Conservation (phyloP, 1,140 invertebrate genomes). For the Drosophila paulistorum region DNA sequence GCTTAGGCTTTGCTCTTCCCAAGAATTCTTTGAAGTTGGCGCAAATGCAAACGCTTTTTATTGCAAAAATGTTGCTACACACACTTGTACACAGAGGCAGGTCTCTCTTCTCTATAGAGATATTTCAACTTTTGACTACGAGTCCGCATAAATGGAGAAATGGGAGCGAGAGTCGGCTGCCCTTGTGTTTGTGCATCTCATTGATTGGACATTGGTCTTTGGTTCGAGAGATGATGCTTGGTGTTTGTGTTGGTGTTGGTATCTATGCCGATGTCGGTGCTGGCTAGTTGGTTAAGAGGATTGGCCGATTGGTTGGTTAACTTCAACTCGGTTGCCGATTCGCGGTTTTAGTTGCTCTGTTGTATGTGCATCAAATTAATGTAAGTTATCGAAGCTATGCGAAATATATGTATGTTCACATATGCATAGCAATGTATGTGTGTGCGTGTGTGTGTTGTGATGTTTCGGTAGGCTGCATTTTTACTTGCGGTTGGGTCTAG, state of each 20-base stretch:
- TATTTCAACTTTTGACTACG: neutral
- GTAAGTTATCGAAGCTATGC: conserved; percentile 77
- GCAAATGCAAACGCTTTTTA: conserved; percentile 53
- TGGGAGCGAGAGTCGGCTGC: conserved; percentile 19
- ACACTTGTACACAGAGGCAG: neutral
- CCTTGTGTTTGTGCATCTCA: conserved; percentile 21
- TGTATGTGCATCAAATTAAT: conserved; percentile 76
- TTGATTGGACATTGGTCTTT: conserved; percentile 16
- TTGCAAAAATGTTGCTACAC: conserved; percentile 65
- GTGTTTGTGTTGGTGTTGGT: neutral
- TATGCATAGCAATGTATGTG: neutral
- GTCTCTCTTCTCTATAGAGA: conserved; percentile 5
- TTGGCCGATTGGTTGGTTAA: conserved; percentile 52
- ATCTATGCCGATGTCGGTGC: neutral
- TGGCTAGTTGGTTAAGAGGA: neutral
- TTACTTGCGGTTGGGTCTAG: conserved; percentile 62
- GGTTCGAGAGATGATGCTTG: neutral
- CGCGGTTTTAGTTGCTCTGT: conserved; percentile 43
- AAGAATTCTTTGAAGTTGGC: conserved; percentile 78
- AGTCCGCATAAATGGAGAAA: conserved; percentile 15
- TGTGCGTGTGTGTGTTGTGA: conserved; percentile 11
- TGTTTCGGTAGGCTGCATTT: conserved; percentile 53
- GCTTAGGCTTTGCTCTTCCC: conserved; percentile 36
- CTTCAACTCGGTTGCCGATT: conserved; percentile 37
- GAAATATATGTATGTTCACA: conserved; percentile 54